Base-by-base conservation (phyloP, 2,797 vertebrate species). In the Xyrichtys novacula region DNA sequence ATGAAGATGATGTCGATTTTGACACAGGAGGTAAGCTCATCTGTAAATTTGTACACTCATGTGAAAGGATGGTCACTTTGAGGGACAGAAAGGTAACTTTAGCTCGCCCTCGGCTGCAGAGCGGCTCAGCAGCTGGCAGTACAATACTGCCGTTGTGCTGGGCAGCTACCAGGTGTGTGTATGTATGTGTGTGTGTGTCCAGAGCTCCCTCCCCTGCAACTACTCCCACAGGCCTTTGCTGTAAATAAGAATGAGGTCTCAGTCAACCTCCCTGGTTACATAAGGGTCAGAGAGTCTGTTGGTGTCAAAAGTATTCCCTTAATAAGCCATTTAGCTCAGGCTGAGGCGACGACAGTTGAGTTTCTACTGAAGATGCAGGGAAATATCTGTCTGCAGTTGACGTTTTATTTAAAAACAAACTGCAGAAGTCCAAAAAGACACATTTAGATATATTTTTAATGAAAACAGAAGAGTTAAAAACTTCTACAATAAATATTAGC, bases 1-100 rank as follows among this genome's bases (percentile, higher is more conserved):
- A 96, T 1, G 96, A 96, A 17, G 92, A 92, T 0, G 88, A 93
- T 0, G 80, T 93, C 11, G 56, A 93, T 61, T 92, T 96, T 53
- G 93, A 95, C 70, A 91, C 94, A 0, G 94, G 94, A 26, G 96
- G 97, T 98, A 90, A 95, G 93, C n/a, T n/a, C n/a, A 22, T 25
- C 32, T 25, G 7, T 29, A 17, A 22, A 12, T 36, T 42, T 44
- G 23, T 28, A 19, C 17, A 47, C 17, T 34, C 23, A 38, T 78
- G 56, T 78, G 56, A 64, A 58, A 50, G 46, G 36, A 44, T 10
- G 11, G 22, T 44, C 43, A 3, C 52, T 63, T 31, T 46, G 62
- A 65, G 63, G 46, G 53, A 40, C 36, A 29, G 53, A 31, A 68
- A 67, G 75, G 80, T 60, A 78, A 66, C 49, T 25, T 54, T 67